Conservation (phyloP, 2,113 vertebrate genomes). For the Podarcis muralis region DNA sequence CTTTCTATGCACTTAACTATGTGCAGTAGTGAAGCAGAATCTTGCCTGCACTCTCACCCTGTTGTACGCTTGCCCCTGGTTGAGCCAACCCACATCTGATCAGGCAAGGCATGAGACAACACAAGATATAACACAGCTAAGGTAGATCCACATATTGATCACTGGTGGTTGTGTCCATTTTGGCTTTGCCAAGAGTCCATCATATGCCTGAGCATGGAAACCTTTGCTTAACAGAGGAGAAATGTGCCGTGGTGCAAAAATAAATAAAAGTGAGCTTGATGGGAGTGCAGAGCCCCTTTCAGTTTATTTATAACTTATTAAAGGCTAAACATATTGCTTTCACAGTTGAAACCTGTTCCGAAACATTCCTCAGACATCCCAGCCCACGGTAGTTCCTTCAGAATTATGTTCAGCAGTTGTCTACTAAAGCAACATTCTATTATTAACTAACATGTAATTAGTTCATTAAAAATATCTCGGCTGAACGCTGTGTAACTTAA, state of each 20-base stretch:
- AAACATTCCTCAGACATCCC: constrained; percentile 52
- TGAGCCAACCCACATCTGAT: not conserved
- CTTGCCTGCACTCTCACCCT: not conserved
- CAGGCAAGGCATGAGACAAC: not conserved
- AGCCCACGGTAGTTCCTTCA: constrained; percentile 56
- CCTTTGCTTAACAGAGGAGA: constrained; percentile 1
- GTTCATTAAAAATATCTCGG: constrained; percentile 79
- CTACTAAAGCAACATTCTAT: constrained; percentile 75
- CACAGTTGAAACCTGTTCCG: constrained; percentile 40
- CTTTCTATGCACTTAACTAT: not conserved
- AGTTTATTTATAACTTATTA: constrained; percentile 32
- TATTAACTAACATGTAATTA: constrained; percentile 85
- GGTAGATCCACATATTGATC: not conserved
- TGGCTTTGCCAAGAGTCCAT: not conserved
- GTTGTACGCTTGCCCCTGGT: not conserved
- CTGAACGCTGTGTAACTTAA: constrained; percentile 77
- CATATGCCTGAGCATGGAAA: not conserved
- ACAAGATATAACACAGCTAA: not conserved
- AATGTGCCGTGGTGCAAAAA: constrained; percentile 6
- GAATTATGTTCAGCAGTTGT: constrained; percentile 72
- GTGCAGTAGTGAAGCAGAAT: not conserved
- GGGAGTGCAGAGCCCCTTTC: not conserved
- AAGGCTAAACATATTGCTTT: constrained; percentile 49
- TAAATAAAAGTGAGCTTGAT: constrained; percentile 4
- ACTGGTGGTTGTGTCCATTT: not conserved